These are phyloP conservation scores for Macaca fascicularis DNA, from an alignment of 2,113 vertebrate genomes.

Conservation along the genomic window T2T-MFA8v1.1 NC_088386.1:12348001-12348500, in stretches of 20 bases:
- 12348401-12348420: neutral
- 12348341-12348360: neutral
- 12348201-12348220: neutral
- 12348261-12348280: neutral
- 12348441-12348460: neutral
- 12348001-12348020: neutral
- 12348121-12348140: neutral
- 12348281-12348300: neutral
- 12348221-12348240: neutral
- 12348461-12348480: neutral
- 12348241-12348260: neutral
- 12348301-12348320: neutral
- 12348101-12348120: neutral
- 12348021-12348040: neutral
- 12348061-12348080: neutral
- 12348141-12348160: neutral
- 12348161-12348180: neutral
- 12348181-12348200: neutral
- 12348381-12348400: neutral
- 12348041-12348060: neutral
- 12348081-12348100: neutral
- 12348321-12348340: neutral
- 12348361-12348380: neutral
- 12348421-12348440: neutral
- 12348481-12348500: neutral